A percentile compares a stretch with the other conserved stretches of the same genome.
phyloP scores from a whole-genome alignment of 2,113 vertebrate species.

The Danionella cerebrum region DNA sequence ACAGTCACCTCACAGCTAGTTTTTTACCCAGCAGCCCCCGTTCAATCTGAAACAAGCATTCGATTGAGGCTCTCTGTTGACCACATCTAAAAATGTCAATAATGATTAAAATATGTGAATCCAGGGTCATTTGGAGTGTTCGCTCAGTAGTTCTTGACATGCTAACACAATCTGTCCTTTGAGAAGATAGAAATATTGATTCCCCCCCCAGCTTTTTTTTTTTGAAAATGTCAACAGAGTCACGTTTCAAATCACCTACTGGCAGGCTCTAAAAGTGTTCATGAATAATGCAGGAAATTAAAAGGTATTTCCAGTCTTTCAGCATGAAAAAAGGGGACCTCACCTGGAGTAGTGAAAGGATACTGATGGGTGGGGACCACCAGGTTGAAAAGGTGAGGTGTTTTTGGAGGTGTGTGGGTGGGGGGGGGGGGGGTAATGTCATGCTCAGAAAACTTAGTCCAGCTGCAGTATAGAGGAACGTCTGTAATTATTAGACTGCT shows the following conservation, averaged over 20 bases:
- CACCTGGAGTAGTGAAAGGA: conserved; percentile 5
- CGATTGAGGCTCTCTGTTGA: neutral
- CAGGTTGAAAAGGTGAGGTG: neutral
- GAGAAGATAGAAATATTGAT: neutral
- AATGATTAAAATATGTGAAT: conserved; percentile 8
- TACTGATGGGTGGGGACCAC: neutral
- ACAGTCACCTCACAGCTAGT: too few species aligned
- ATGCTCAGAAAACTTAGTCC: conserved; percentile 40
- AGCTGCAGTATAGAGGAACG: conserved; percentile 38
- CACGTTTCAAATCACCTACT: conserved; percentile 41
- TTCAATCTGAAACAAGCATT: neutral
- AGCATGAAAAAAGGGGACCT: neutral
- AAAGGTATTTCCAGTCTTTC: neutral
- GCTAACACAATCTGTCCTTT: neutral
- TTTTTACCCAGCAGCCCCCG: too few species aligned
- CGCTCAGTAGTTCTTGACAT: conserved; percentile 2
- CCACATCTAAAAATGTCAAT: conserved; percentile 4
- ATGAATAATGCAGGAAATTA: conserved; percentile 46
- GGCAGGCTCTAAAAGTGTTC: conserved; percentile 7
- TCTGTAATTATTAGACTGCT: conserved; percentile 54
- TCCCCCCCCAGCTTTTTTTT: neutral
- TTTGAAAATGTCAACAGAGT: conserved; percentile 40
- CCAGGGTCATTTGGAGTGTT: neutral
- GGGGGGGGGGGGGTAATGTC: conserved; percentile 3
- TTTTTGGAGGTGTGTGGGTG: neutral